Evolutionary conservation across 2,888 invertebrate species (phyloP).

Genomic region (Seira musarum): DNA sequence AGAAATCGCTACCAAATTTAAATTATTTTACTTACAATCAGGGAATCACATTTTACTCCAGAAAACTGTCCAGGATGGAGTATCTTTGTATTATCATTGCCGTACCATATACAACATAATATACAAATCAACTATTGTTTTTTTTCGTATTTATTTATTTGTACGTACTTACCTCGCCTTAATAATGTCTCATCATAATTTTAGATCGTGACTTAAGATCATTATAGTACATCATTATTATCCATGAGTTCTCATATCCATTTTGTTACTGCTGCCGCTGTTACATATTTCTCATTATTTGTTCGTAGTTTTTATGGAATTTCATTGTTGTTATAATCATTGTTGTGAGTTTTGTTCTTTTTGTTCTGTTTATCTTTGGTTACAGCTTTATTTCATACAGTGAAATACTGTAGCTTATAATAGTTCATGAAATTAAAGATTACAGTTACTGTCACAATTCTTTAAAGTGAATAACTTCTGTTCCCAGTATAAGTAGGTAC

Average conservation of each 20-base stretch:
- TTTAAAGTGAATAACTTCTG: conserved; percentile 41
- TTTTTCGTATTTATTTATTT: conserved; percentile 3
- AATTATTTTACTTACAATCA: conserved; percentile 15
- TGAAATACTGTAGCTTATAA: conserved; percentile 23
- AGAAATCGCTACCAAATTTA: too few relatives aligned
- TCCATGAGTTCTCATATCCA: conserved; percentile 55
- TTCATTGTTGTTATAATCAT: conserved; percentile 16
- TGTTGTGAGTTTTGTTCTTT: conserved; percentile 41
- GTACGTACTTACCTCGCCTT: conserved; percentile 58
- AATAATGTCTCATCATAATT: conserved; percentile 49
- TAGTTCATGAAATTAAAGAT: conserved; percentile 24
- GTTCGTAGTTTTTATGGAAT: conserved; percentile 21
- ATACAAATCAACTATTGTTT: neutral
- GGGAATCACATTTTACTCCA: conserved; percentile 6
- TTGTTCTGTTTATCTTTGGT: conserved; percentile 34
- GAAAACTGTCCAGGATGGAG: too few relatives aligned
- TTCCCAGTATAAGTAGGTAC: conserved; percentile 42
- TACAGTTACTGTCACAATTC: conserved; percentile 12
- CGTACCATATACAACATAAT: too few relatives aligned
- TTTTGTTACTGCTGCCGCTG: conserved; percentile 46
- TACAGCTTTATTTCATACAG: conserved; percentile 47
- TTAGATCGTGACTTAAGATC: conserved; percentile 56
- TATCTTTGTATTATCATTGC: too few relatives aligned
- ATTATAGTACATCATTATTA: conserved; percentile 32
- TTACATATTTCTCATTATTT: conserved; percentile 52